Conservation (phyloP, 2,888 invertebrate species). For the Plutella xylostella region DNA sequence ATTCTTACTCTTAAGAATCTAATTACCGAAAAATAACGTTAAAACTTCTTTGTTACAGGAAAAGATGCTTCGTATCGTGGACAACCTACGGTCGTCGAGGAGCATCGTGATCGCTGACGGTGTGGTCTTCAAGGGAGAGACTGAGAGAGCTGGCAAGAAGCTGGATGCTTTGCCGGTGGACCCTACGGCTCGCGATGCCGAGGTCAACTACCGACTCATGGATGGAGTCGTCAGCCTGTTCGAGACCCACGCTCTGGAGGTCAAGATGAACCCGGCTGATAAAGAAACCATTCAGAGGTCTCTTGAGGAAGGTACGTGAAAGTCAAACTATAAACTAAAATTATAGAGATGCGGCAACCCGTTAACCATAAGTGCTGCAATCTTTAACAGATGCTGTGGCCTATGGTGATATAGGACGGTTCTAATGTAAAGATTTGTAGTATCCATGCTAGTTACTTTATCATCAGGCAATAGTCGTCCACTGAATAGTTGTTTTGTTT, state of each 20-base stretch:
- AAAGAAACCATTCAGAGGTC: slow-evolving; percentile 81
- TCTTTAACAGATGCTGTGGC: too few relatives aligned
- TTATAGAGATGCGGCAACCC: too few relatives aligned
- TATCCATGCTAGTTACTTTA: too few relatives aligned
- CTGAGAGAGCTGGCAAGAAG: slow-evolving; percentile 64
- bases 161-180: slow-evolving; percentile 79
- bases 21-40: too few relatives aligned
- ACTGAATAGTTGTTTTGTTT: too few relatives aligned
- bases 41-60: slow-evolving; percentile 59
- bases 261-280: slow-evolving; percentile 81
- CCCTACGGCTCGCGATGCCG: slow-evolving; percentile 77
- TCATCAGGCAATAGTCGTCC: too few relatives aligned
- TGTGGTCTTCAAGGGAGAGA: slow-evolving; percentile 69
- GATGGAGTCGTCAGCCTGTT: slow-evolving; percentile 82
- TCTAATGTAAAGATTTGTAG: too few relatives aligned
- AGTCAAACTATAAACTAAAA: too few relatives aligned
- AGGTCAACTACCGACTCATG: slow-evolving; percentile 77
- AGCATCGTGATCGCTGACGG: slow-evolving; percentile 73
- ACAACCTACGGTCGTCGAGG: slow-evolving; percentile 53
- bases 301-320: slow-evolving; percentile 89
- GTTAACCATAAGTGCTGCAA: too few relatives aligned
- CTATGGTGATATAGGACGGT: too few relatives aligned
- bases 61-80: slow-evolving; percentile 77
- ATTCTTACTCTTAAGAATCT: too few relatives aligned
- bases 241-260: slow-evolving; percentile 82